A percentile compares a stretch with the other conserved stretches of the same genome.
Conservation (phyloP, 92 coral and sea anemone species). For the Blastomussa wellsi region DNA sequence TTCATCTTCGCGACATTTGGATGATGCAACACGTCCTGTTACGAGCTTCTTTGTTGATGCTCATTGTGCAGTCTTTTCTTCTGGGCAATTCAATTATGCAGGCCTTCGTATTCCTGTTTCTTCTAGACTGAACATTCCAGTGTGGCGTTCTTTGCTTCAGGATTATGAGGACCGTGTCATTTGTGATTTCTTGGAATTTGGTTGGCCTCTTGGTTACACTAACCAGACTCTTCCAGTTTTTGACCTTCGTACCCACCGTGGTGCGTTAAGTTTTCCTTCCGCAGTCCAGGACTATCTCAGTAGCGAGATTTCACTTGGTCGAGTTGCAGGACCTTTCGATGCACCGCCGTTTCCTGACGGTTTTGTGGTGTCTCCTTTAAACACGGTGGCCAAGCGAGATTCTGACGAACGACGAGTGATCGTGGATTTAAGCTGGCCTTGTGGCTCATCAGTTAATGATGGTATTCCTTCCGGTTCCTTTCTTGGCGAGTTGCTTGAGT, state of each 20-base stretch:
- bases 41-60: background rate
- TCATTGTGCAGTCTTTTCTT: background rate
- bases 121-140: slow-evolving; percentile 2
- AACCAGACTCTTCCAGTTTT: slow-evolving; percentile 6
- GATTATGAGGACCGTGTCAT: slow-evolving; percentile 12
- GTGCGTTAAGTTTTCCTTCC: background rate
- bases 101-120: slow-evolving; percentile 18
- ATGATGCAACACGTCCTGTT: background rate
- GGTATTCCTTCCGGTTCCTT: too few relatives aligned
- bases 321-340: slow-evolving; percentile 17
- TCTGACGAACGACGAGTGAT: background rate
- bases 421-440: too few relatives aligned
- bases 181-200: background rate
- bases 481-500: too few relatives aligned
- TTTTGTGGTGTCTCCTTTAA: background rate
- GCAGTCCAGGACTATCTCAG: background rate
- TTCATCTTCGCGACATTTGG: too few relatives aligned
- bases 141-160: slow-evolving; percentile 4
- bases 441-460: too few relatives aligned
- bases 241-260: background rate
- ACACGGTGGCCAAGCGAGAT: slow-evolving; percentile 1
- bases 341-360: slow-evolving; percentile 6
- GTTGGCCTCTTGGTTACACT: background rate
- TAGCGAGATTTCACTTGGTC: slow-evolving; percentile 3
- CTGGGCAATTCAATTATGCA: background rate